phyloP scores from a whole-genome alignment of 2,797 vertebrate genomes.

The Hirundo rustica region DNA sequence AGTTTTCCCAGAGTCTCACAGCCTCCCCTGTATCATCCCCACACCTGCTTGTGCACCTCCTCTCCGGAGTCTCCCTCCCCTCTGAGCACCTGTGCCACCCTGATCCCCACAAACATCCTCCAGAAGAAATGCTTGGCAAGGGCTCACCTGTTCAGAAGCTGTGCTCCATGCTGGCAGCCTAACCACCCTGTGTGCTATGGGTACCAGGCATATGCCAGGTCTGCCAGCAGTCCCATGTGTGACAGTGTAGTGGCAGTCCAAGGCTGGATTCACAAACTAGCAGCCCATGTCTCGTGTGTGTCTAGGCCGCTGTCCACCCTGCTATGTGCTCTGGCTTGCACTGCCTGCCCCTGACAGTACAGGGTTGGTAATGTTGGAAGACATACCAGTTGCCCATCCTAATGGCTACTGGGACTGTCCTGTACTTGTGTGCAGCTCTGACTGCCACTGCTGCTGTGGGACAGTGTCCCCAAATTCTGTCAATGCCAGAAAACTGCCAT shows the following conservation, averaged over 20 bases:
- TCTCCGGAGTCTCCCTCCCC: neutral
- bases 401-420: neutral
- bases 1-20: neutral
- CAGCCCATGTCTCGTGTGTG: neutral
- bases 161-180: neutral
- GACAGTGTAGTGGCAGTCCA: neutral
- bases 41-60: neutral
- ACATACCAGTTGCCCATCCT: neutral
- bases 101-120: neutral
- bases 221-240: rapidly evolving
- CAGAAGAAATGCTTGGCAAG: neutral
- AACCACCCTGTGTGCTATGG: neutral
- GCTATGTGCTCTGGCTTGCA: neutral
- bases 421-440: neutral
- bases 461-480: neutral
- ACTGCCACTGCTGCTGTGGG: neutral
- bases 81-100: neutral
- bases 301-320: neutral
- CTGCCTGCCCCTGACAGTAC: neutral
- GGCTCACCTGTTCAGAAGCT: neutral
- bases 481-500: neutral
- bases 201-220: neutral
- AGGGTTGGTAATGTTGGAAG: neutral
- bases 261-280: neutral
- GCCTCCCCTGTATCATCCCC: neutral